A percentile compares a stretch with the other conserved stretches of the same genome.
phyloP scores from a whole-genome alignment of 2,113 vertebrate genomes.

The Chitala chitala region DNA sequence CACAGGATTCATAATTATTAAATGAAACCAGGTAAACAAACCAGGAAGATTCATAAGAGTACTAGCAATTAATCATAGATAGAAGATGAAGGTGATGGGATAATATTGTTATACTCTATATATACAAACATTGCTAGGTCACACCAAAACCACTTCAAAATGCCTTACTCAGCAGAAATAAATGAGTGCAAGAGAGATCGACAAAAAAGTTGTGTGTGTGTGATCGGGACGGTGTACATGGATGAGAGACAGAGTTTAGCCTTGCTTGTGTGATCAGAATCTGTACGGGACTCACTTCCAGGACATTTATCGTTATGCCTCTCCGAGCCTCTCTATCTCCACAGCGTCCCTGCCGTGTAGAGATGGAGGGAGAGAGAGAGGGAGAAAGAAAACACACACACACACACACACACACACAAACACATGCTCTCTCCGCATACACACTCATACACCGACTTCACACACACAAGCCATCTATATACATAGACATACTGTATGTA shows the following conservation, averaged over 20 bases:
- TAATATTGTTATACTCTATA: constrained; percentile 47
- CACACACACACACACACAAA: too few species aligned
- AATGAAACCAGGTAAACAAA: constrained; percentile 50
- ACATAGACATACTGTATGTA: constrained; percentile 60
- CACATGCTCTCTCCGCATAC: constrained; percentile 66
- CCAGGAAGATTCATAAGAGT: constrained; percentile 50
- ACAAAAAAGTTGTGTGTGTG: neutral
- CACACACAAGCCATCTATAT: constrained; percentile 62
- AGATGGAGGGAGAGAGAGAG: constrained; percentile 60
- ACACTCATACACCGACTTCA: constrained; percentile 13
- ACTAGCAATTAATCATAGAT: constrained; percentile 49
- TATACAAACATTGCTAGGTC: constrained; percentile 69
- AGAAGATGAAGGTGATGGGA: constrained; percentile 55
- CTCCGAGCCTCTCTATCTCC: constrained; percentile 42
- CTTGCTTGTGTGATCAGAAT: constrained; percentile 47
- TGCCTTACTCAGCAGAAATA: constrained; percentile 56
- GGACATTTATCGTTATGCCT: constrained; percentile 48
- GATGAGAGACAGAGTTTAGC: constrained; percentile 48
- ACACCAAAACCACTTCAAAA: constrained; percentile 65
- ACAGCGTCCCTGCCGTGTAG: constrained; percentile 40
- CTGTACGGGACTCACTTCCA: constrained; percentile 57
- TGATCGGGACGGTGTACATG: constrained; percentile 39
- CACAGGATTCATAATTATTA: constrained; percentile 54
- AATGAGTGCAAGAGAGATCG: constrained; percentile 59
- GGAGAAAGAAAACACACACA: constrained; percentile 42